phyloP scores from a whole-genome alignment of 2,888 invertebrate species.

The Norana najaformis region DNA sequence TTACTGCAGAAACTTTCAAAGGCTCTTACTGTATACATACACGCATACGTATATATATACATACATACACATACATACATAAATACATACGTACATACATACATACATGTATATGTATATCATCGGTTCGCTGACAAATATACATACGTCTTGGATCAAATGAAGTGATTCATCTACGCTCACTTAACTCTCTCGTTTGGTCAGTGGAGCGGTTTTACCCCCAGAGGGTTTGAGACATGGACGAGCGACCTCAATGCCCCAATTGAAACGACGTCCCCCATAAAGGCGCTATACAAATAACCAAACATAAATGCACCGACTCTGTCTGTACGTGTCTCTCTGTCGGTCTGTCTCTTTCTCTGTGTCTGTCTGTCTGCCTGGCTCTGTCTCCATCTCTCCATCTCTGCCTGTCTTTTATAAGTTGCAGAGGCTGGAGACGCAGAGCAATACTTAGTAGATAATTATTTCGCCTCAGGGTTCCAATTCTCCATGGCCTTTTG shows the following conservation, averaged over 20 bases:
- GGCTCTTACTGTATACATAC: neutral
- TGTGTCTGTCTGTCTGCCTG: neutral
- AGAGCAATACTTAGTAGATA: neutral
- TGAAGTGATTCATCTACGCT: neutral
- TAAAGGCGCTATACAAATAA: neutral
- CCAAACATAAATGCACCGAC: neutral
- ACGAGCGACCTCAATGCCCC: neutral
- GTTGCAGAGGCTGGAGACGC: neutral
- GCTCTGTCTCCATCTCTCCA: no score
- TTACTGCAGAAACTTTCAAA: neutral
- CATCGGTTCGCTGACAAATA: no score
- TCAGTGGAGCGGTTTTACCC: neutral
- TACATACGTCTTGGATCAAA: neutral
- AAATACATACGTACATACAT: neutral
- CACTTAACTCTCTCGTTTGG: constrained; percentile 13
- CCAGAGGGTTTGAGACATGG: neutral
- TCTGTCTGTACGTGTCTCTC: neutral
- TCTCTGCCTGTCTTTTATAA: neutral
- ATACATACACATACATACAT: no score
- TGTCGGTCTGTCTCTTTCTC: neutral
- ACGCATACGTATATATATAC: neutral
- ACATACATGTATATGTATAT: neutral
- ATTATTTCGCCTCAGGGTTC: neutral
- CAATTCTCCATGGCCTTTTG: neutral
- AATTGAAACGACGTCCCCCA: neutral